A percentile compares a stretch with the other conserved stretches of the same genome.
Conservation (phyloP, 2,797 vertebrate species). For the Rhabdomys pumilio region DNA sequence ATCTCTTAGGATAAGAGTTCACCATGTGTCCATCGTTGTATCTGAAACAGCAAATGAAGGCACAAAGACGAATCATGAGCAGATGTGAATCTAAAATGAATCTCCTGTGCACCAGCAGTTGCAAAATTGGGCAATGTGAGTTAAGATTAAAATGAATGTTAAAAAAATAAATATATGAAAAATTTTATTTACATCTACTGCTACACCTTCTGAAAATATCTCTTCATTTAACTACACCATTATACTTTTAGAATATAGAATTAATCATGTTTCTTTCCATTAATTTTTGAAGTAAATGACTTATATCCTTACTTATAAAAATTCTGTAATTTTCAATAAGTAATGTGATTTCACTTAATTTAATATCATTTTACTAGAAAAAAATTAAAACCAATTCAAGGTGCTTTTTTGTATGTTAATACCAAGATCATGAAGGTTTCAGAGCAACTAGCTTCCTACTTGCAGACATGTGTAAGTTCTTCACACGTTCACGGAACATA, state of each 20-base stretch:
- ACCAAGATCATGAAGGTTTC: background rate
- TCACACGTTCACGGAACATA: background rate
- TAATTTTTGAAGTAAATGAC: conserved; percentile 8
- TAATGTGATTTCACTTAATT: background rate
- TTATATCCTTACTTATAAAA: background rate
- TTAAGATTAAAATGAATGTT: background rate
- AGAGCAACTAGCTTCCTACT: background rate
- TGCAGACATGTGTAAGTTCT: background rate
- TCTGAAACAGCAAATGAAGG: background rate
- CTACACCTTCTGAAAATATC: background rate
- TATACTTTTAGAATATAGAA: background rate
- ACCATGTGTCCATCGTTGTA: background rate
- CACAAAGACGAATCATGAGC: background rate
- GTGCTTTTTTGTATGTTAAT: background rate
- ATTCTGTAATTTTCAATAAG: conserved; percentile 38
- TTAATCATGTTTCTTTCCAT: background rate
- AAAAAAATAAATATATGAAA: background rate
- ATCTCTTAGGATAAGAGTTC: background rate
- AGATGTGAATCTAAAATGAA: background rate
- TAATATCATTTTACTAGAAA: background rate
- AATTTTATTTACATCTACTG: conserved; percentile 21
- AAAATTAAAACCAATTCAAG: conserved; percentile 35
- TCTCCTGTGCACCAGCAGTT: background rate
- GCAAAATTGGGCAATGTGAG: background rate
- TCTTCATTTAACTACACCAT: background rate